These are phyloP conservation scores for Sinocyclocheilus anshuiensis DNA, from an alignment of 2,113 vertebrate species.

Conservation along the genomic window DNA sequence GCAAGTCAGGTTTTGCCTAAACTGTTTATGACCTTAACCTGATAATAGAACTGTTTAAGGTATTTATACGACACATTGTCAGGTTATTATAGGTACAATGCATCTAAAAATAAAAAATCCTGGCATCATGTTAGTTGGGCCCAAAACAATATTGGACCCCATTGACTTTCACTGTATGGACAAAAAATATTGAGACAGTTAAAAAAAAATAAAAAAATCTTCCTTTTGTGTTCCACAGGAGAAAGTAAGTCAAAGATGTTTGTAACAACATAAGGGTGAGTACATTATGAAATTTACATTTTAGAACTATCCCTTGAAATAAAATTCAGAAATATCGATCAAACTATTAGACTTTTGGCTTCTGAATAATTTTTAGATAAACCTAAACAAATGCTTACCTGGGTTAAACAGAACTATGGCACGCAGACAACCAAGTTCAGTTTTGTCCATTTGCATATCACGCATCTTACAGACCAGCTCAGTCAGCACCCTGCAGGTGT, in stretches of 20 bases:
- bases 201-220: neutral
- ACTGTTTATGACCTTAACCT: neutral
- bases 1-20: neutral
- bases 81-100: neutral
- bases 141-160: neutral
- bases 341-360: neutral
- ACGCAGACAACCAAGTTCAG: slow-evolving; percentile 85
- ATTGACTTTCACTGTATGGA: neutral
- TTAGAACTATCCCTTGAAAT: neutral
- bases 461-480: slow-evolving; percentile 83
- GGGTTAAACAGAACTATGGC: slow-evolving; percentile 93
- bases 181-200: neutral
- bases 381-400: slow-evolving; percentile 65
- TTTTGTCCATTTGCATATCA: slow-evolving; percentile 85
- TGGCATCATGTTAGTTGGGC: neutral
- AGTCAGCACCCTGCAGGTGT: slow-evolving; percentile 72
- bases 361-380: neutral
- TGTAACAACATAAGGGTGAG: neutral
- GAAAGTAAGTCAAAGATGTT: neutral
- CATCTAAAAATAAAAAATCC: neutral
- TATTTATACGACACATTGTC: neutral
- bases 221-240: neutral
- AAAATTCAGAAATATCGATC: neutral
- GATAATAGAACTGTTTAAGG: neutral
- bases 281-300: neutral